phyloP scores from a whole-genome alignment of 2,888 invertebrate genomes.

The Drosophila prolongata region DNA sequence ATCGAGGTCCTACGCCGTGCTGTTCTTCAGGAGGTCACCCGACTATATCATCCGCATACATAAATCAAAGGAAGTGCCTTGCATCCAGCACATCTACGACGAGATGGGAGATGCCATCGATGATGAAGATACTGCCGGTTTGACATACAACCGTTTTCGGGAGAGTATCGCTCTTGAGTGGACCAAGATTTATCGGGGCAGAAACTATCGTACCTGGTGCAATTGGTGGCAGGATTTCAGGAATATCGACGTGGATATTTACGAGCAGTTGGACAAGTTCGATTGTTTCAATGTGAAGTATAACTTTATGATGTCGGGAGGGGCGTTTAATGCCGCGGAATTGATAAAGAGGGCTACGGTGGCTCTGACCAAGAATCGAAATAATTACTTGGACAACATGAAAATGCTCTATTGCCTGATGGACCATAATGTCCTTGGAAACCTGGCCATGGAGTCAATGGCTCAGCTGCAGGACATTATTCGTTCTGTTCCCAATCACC shows the following conservation, averaged over 20 bases:
- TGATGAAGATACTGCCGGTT: neutral
- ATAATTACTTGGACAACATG: slow-evolving; percentile 33
- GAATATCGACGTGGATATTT: slow-evolving; percentile 42
- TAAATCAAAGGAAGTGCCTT: neutral
- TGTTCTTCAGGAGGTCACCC: slow-evolving; percentile 31
- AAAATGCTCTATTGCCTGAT: slow-evolving; percentile 39
- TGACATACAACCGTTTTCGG: neutral
- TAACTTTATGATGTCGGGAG: neutral
- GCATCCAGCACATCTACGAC: neutral
- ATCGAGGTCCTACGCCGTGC: slow-evolving; percentile 25
- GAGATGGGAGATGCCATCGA: neutral
- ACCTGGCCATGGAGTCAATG: neutral
- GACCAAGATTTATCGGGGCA: slow-evolving; percentile 9
- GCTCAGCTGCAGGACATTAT: slow-evolving; percentile 46
- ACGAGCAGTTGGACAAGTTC: slow-evolving; percentile 32
- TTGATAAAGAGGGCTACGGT: neutral
- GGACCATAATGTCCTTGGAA: slow-evolving; percentile 23
- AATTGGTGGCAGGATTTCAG: slow-evolving; percentile 56
- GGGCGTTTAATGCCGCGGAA: neutral
- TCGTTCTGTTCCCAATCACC: slow-evolving; percentile 49
- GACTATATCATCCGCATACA: neutral
- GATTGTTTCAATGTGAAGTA: slow-evolving; percentile 24
- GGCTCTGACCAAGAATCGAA: slow-evolving; percentile 22
- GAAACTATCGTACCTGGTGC: slow-evolving; percentile 44
- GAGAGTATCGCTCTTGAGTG: slow-evolving; percentile 23